These are phyloP conservation scores for Luperina nickerlii DNA, from an alignment of 2,888 invertebrate genomes.

Conservation along the genomic window DNA sequence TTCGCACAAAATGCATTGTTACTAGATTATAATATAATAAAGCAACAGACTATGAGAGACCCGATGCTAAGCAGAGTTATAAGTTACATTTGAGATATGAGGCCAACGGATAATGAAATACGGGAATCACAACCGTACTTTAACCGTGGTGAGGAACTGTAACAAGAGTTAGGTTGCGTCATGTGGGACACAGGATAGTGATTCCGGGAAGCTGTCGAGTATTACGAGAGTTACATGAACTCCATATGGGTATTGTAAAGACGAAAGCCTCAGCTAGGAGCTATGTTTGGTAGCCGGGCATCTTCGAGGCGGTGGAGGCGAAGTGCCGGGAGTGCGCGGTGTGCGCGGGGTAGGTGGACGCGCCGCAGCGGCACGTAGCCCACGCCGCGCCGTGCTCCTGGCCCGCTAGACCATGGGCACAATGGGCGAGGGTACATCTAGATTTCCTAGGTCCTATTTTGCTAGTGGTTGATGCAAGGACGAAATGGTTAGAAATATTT, in stretches of 20 bases:
- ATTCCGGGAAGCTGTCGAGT: background rate
- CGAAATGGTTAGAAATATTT: background rate
- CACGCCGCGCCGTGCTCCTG: too few relatives aligned
- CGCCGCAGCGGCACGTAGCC: background rate
- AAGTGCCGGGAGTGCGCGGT: too few relatives aligned
- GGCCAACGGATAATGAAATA: background rate
- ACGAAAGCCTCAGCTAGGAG: background rate
- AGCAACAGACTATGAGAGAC: slow-evolving; percentile 4
- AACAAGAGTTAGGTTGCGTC: too few relatives aligned
- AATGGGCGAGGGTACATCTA: background rate
- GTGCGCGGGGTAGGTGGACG: too few relatives aligned
- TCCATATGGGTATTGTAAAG: background rate
- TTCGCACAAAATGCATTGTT: background rate
- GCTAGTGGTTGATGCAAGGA: background rate
- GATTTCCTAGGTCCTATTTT: background rate
- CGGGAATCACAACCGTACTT: too few relatives aligned
- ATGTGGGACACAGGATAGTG: background rate
- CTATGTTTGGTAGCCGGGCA: background rate
- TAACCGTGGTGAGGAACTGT: too few relatives aligned
- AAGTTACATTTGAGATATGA: background rate
- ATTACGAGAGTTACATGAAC: background rate
- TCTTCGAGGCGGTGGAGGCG: background rate
- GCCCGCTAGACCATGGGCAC: background rate
- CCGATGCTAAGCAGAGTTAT: background rate
- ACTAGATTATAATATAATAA: background rate